Percentiles rank a stretch among this genome's conserved stretches.
Evolutionary conservation across 2,797 vertebrate species (phyloP).

Genomic region (Sebastes itinus): DNA sequence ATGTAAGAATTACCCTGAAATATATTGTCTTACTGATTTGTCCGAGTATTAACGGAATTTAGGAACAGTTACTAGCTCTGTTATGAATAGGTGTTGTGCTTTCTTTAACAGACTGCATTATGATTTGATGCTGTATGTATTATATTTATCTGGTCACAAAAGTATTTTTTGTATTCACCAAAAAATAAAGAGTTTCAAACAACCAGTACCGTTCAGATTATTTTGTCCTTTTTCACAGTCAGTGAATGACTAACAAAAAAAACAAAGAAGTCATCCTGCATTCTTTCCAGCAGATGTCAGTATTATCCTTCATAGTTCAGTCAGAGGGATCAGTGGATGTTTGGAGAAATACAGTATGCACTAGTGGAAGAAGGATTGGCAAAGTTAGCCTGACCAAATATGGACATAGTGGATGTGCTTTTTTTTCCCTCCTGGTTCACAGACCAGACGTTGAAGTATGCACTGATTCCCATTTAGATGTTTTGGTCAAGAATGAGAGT

Average conservation of each 20-base stretch:
- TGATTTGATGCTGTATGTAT: constrained; percentile 81
- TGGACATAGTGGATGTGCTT: constrained; percentile 74
- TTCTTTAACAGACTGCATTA: constrained; percentile 79
- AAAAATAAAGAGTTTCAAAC: constrained; percentile 82
- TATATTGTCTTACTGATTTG: constrained; percentile 79
- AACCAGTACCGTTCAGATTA: constrained; percentile 7
- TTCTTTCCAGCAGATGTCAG: constrained; percentile 83
- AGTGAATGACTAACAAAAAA: not conserved
- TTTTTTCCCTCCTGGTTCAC: constrained; percentile 47
- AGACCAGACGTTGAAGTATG: constrained; percentile 65
- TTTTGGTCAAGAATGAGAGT: constrained; percentile 34
- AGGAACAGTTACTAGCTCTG: constrained; percentile 73
- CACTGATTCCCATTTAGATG: constrained; percentile 48
- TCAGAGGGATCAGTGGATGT: constrained; percentile 40
- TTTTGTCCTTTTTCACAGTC: not conserved
- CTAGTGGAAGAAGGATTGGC: constrained; percentile 53
- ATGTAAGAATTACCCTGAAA: constrained; percentile 72
- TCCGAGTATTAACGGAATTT: constrained; percentile 69
- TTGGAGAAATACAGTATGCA: constrained; percentile 49
- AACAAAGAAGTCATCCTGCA: constrained; percentile 13
- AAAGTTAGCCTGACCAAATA: constrained; percentile 80
- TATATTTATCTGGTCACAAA: constrained; percentile 88
- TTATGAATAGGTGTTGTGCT: constrained; percentile 82
- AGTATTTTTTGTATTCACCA: constrained; percentile 90
- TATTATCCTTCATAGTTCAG: constrained; percentile 49